Conservation (phyloP, 2,113 vertebrate genomes). For the Pholis gunnellus region DNA sequence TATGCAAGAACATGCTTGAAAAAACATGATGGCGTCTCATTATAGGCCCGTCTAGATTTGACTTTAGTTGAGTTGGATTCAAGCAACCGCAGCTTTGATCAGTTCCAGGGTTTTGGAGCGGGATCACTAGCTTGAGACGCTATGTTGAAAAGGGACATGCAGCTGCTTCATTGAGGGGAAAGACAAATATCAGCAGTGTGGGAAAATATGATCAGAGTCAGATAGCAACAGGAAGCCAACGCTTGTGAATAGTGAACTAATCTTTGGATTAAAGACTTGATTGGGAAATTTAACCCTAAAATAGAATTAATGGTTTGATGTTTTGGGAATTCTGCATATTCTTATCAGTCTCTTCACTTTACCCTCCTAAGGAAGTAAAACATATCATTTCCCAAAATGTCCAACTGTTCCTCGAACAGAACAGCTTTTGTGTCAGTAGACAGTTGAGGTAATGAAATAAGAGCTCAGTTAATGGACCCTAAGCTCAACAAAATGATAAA, state of each 20-base stretch:
- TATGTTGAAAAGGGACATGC: constrained; percentile 4
- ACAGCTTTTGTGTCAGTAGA: background rate
- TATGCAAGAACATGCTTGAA: background rate
- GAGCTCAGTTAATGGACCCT: constrained; percentile 28
- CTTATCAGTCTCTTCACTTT: background rate
- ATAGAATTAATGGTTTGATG: background rate
- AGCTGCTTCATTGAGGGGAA: background rate
- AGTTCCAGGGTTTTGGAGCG: constrained; percentile 16
- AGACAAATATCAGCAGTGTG: constrained; percentile 11
- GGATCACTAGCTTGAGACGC: constrained; percentile 8
- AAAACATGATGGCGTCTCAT: background rate
- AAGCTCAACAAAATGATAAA: constrained; percentile 16
- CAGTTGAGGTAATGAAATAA: constrained; percentile 26
- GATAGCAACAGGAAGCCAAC: background rate
- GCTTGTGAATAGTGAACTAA: background rate
- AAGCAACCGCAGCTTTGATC: constrained; percentile 13
- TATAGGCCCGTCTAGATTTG: background rate
- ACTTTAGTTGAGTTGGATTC: constrained; percentile 13
- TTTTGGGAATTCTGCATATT: background rate
- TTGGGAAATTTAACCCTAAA: background rate
- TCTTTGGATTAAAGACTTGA: background rate
- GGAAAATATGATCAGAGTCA: constrained; percentile 5
- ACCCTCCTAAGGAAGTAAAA: background rate
- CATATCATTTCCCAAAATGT: background rate
- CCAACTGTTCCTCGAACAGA: background rate